phyloP scores from a whole-genome alignment of 1,140 invertebrate genomes.

The Drosophila auraria region DNA sequence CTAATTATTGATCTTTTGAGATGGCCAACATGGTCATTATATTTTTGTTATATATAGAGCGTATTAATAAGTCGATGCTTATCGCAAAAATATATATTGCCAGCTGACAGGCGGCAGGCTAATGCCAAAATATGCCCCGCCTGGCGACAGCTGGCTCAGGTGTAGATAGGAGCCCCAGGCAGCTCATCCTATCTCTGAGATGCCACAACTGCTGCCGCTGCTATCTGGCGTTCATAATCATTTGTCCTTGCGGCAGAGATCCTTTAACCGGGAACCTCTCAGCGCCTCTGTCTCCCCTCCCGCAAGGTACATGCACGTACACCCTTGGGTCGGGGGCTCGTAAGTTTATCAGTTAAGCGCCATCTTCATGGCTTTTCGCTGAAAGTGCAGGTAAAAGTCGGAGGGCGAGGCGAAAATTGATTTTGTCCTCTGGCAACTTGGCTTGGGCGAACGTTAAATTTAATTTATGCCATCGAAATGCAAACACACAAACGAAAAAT shows the following conservation, averaged over 20 bases:
- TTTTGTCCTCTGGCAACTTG: conserved; percentile 42
- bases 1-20: too few relatives aligned
- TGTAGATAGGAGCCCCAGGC: conserved; percentile 12
- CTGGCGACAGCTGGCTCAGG: conserved; percentile 9
- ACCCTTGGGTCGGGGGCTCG: conserved; percentile 18
- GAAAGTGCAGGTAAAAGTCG: conserved; percentile 41
- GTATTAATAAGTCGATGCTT: conserved; percentile 3
- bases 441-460: conserved; percentile 56
- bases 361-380: conserved; percentile 59
- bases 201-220: conserved; percentile 3
- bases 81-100: background rate
- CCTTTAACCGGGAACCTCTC: conserved; percentile 35
- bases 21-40: background rate
- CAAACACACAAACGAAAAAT: conserved; percentile 62
- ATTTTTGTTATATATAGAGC: background rate
- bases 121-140: conserved; percentile 14
- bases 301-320: conserved; percentile 4
- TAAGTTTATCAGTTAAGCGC: conserved; percentile 64
- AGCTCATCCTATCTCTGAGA: conserved; percentile 7
- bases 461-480: conserved; percentile 69
- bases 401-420: conserved; percentile 52
- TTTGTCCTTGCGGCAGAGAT: conserved; percentile 62
- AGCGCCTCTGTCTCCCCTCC: conserved; percentile 3
- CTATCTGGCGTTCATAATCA: conserved; percentile 60
- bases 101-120: conserved; percentile 6